A percentile compares a stretch with the other conserved stretches of the same genome.
These are phyloP conservation scores for Drosophila dives DNA, from an alignment of 2,888 invertebrate genomes.

Conservation along the genomic window DNA sequence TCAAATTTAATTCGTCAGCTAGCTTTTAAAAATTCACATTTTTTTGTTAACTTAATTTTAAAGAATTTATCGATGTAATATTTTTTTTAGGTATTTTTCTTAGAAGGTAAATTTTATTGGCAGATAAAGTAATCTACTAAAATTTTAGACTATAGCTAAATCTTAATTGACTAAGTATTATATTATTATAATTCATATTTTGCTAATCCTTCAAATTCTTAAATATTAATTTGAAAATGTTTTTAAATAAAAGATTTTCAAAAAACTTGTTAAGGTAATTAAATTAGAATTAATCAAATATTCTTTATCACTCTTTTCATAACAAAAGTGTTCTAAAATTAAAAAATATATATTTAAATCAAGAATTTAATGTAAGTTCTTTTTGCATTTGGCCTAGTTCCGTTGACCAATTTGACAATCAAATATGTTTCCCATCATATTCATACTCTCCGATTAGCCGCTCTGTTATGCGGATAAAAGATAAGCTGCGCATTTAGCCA, in stretches of 20 bases:
- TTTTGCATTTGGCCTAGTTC: not conserved
- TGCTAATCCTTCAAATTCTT: no score
- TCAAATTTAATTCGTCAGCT: not conserved
- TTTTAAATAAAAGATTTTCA: not conserved
- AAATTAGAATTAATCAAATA: no score
- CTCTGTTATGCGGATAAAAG: slow-evolving; percentile 6
- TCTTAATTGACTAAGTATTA: not conserved
- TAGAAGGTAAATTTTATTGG: not conserved
- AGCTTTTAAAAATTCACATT: not conserved
- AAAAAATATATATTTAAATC: not conserved
- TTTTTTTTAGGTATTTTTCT: not conserved
- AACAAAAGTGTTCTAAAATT: no score
- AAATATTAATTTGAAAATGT: not conserved
- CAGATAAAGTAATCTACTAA: not conserved
- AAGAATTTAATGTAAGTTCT: not conserved
- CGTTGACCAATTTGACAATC: not conserved
- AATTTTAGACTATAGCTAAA: not conserved
- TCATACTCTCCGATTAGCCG: not conserved
- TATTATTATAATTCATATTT: no score
- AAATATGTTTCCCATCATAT: slow-evolving; percentile 1
- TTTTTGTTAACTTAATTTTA: no score
- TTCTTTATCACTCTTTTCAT: no score
- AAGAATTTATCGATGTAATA: no score
- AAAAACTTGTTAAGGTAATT: no score
- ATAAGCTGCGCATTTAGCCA: slow-evolving; percentile 5